Percentiles rank a stretch among this genome's conserved stretches.
Conservation (phyloP, 2,113 vertebrate species). For the Bubo blakistoni region DNA sequence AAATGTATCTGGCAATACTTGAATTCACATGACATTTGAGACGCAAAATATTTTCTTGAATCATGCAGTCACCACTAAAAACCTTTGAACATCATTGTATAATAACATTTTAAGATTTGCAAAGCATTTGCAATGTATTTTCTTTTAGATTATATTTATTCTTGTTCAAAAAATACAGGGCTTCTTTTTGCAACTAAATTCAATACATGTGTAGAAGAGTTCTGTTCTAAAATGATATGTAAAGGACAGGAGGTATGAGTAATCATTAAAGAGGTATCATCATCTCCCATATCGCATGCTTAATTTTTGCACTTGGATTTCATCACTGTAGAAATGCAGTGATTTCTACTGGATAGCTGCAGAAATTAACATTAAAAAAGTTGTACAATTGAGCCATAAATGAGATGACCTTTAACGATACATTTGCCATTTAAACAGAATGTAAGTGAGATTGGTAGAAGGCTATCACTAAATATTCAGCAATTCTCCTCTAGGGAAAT, state of each 20-base stretch:
- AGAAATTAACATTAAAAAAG: constrained; percentile 58
- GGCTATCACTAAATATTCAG: not conserved
- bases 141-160: not conserved
- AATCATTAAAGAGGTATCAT: not conserved
- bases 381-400: constrained; percentile 14
- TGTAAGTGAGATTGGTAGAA: not conserved
- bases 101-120: not conserved
- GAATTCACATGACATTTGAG: not conserved
- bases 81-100: not conserved
- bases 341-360: not conserved
- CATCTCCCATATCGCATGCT: not conserved
- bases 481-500: constrained; percentile 66
- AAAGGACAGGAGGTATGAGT: not conserved
- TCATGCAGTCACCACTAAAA: not conserved
- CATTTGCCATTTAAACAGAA: constrained; percentile 51
- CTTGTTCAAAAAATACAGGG: not conserved
- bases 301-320: not conserved
- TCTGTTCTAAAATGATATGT: not conserved
- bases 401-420: constrained; percentile 60
- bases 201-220: not conserved
- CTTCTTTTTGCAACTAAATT: not conserved
- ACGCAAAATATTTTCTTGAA: not conserved
- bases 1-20: not conserved
- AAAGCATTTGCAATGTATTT: not conserved
- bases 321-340: not conserved